A percentile compares a stretch with the other conserved stretches of the same genome.
Conservation (phyloP, 2,797 vertebrate species). For the Lutjanus campechanus region DNA sequence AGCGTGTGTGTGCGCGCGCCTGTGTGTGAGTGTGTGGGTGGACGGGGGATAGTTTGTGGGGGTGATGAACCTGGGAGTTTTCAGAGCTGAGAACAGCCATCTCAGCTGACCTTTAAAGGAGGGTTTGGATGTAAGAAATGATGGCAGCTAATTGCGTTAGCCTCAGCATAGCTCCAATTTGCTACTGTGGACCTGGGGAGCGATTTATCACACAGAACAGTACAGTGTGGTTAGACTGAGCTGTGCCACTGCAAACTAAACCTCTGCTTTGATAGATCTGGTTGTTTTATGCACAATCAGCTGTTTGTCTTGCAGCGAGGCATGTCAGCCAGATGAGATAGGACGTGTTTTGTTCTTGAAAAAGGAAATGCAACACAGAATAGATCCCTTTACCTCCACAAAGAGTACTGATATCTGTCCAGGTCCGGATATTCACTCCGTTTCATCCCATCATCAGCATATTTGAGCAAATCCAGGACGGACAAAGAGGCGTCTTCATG, state of each 20-base stretch:
- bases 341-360: constrained; percentile 53
- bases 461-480: constrained; percentile 67
- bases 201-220: constrained; percentile 52
- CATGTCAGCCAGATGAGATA: constrained; percentile 42
- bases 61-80: constrained; percentile 64
- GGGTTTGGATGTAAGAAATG: constrained; percentile 57
- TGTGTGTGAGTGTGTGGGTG: constrained; percentile 19
- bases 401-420: constrained; percentile 52
- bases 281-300: constrained; percentile 58
- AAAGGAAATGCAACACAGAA: constrained; percentile 44
- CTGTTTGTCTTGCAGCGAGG: constrained; percentile 48
- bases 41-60: constrained; percentile 48
- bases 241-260: constrained; percentile 47
- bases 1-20: not conserved
- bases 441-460: constrained; percentile 67
- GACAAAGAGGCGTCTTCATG: constrained; percentile 78
- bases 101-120: constrained; percentile 67
- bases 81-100: constrained; percentile 52
- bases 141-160: constrained; percentile 75
- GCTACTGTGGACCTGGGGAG: constrained; percentile 56
- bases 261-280: constrained; percentile 51
- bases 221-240: constrained; percentile 28
- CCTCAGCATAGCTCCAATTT: constrained; percentile 50
- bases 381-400: constrained; percentile 56
- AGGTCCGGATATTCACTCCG: constrained; percentile 58